Base-by-base conservation (phyloP, 1,140 invertebrate species). In the Anastrepha ludens region DNA sequence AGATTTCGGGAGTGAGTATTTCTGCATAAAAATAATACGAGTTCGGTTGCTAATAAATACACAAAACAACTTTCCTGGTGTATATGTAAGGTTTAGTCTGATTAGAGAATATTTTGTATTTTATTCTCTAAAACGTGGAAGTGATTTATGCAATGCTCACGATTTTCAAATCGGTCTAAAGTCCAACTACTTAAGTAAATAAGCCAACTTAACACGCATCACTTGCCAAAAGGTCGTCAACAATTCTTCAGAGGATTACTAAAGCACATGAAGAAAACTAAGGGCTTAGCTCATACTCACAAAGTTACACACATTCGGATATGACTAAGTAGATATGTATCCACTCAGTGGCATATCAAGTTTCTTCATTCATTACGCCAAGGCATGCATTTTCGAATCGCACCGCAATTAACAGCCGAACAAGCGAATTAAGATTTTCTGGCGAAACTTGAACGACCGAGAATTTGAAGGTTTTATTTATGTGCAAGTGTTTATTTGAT, bases 181-280 rank as follows among this genome's bases (percentile, higher is more conserved):
- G 39, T 44, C 15, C 67, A 17, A 74, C 3, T 4, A 47, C 9
- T 74, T 74, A 47, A 74, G 67, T 15, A 74, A 74, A 44, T 74
- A 74, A 47, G 67, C 44, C 39, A 17, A 74, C 41, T 74, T 74
- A 74, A 15, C 67, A 74, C 67, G 67, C 67, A 74, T 74, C 67
- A 74, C 67, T 74, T 74, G 41, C 39, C 39, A 74, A 74, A 74
- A 39, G 67, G 67, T 74, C 39, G 67, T 17, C 67, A 74, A 44
- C 67, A 17, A 74, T 44, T 15, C 67, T 39, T 44, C 39, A 74
- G 17, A 74, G 13, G 67, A 41, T 74, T 11, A 13, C 13, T 44
- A n/a, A 74, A 74, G 67, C 67, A 15, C 15, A 41, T 74, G 15
- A 41, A 15, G 67, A 7, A 47, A 15, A 74, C 4, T 15, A 39